Evolutionary conservation across 1,140 invertebrate genomes (phyloP), one percentile per base, ranked within the genome.

Genomic region (Halesus radiatus): DNA sequence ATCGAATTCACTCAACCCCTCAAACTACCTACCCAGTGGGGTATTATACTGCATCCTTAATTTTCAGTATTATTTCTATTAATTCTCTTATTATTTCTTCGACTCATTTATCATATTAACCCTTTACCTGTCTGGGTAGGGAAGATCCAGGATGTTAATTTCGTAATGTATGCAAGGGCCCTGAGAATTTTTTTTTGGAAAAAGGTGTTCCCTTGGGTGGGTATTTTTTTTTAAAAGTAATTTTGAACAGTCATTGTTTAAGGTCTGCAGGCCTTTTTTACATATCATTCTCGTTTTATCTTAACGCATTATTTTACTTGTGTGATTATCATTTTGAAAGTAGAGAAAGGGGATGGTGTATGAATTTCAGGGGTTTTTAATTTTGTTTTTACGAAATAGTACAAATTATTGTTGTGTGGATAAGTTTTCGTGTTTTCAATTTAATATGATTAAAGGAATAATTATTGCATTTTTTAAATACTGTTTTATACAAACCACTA

Each of bases 31-130:
- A 45, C 37, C 37, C 13, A 45, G 8, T 13, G 37, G 37, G 37
- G 37, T 45, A 45, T 6, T 6, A 32, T 66, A 45, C 52, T 53
- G 72, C 72, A 74, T 74, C 52, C 72, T 74, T 74, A 74, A 74
- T 74, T 74, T 74, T 74, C 56, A 58, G 50, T 58, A 74, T 74
- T 74, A 74, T 74, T 74, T 74, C 56, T 58, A 74, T 56, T 74
- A 74, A 74, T 54, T 23, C 53, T 15, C 52, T 32, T 32, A 74
- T 74, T 74, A 54, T 74, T 74, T 58, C 72, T 32, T 8, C 18
- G n/a, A 58, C 15, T 54, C 53, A 74, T 74, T 56, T 56, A 56
- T 74, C 72, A 58, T 74, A 22, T 20, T 23, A 26, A 72, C 68
- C 53, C 53, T 74, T 56, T 74, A 5, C 22, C 53, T 56, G n/a